Percentiles rank a stretch among this genome's conserved stretches.
Evolutionary conservation across 2,888 invertebrate genomes (phyloP).

Genomic region (Allolobophora icterica): DNA sequence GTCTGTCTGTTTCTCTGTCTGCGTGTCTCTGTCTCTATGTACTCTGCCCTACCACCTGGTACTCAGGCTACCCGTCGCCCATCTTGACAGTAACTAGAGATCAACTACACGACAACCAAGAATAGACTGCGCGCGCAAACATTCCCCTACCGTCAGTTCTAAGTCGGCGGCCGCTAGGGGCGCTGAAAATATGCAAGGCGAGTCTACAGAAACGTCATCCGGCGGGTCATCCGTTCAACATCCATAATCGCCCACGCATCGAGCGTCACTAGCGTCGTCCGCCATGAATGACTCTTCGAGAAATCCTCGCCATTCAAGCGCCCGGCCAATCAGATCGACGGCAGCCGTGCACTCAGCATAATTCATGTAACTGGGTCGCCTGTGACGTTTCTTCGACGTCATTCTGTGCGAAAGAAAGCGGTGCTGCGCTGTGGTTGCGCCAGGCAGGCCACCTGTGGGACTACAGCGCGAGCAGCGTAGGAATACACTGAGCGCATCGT

Average conservation of each 20-base stretch:
- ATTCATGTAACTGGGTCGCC: constrained; percentile 18
- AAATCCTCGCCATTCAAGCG: constrained; percentile 2
- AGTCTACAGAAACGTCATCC: not conserved
- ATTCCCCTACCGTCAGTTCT: not conserved
- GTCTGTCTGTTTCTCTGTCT: not conserved
- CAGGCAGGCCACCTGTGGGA: not conserved
- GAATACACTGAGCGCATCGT: not conserved
- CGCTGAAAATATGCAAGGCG: not conserved
- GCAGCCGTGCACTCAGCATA: not conserved
- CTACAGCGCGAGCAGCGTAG: not conserved
- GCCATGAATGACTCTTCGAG: not conserved
- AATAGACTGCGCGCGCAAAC: not conserved
- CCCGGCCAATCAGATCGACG: not conserved
- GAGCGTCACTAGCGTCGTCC: not conserved
- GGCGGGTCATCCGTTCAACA: not conserved
- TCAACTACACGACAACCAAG: not conserved
- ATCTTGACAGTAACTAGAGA: not conserved
- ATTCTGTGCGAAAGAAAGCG: not conserved
- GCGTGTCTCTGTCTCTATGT: not conserved
- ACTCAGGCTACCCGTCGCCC: not conserved
- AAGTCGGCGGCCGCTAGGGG: not conserved
- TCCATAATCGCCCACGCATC: constrained; percentile 5
- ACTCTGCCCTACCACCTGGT: not conserved
- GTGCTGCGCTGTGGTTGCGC: not conserved
- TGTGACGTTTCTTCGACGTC: constrained; percentile 19